Evolutionary conservation across 2,888 invertebrate species (phyloP).

Genomic region (Hypsopygia costalis): DNA sequence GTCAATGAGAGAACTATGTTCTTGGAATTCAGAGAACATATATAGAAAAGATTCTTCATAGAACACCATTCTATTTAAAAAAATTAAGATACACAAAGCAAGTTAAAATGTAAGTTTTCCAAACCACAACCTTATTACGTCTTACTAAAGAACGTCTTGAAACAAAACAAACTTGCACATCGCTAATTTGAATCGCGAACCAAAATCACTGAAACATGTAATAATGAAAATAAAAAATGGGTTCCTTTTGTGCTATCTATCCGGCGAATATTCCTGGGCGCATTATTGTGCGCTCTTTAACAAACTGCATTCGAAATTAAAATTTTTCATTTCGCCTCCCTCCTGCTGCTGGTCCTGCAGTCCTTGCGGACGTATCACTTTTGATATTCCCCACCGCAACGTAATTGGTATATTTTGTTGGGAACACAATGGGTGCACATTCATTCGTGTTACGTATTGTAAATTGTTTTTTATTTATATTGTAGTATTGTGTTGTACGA

Average conservation of each 20-base stretch:
- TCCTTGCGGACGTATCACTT: constrained; percentile 53
- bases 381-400: constrained; percentile 67
- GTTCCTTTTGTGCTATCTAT: constrained; percentile 69
- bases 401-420: constrained; percentile 76
- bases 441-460: constrained; percentile 70
- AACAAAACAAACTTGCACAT: not conserved
- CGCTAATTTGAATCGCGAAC: constrained; percentile 12
- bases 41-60: no score
- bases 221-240: constrained; percentile 47
- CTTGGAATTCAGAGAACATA: no score
- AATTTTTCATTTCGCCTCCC: constrained; percentile 69
- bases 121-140: no score
- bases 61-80: no score
- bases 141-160: not conserved
- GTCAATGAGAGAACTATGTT: no score
- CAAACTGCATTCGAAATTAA: constrained; percentile 80
- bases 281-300: constrained; percentile 73
- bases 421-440: constrained; percentile 68
- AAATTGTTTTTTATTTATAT: constrained; percentile 46
- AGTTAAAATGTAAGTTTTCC: no score
- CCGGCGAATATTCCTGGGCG: constrained; percentile 56
- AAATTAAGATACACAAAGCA: no score
- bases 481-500: constrained; percentile 7
- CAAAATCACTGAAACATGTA: constrained; percentile 53
- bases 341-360: constrained; percentile 38